Conservation (phyloP, 2,113 vertebrate species). For the Rousettus leschenaultii region DNA sequence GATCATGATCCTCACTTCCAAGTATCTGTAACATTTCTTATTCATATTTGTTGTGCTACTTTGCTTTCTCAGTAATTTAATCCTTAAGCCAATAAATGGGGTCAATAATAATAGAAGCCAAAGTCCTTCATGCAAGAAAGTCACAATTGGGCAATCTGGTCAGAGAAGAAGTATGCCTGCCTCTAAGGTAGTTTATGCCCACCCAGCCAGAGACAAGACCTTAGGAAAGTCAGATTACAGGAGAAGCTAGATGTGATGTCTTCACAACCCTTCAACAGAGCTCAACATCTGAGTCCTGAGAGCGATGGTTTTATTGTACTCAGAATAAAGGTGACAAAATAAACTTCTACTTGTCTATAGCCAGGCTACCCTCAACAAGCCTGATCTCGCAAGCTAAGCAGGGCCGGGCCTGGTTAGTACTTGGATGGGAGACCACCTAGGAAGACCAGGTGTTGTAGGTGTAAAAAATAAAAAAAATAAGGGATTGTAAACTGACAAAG, state of each 20-base stretch:
- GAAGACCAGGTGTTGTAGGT: too few species aligned
- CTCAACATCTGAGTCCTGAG: neutral
- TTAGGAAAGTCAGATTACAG: neutral
- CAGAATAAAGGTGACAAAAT: neutral
- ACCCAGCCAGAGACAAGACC: neutral
- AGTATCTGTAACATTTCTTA: neutral
- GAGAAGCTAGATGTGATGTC: neutral
- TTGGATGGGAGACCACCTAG: too few species aligned
- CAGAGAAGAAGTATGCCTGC: neutral
- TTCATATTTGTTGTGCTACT: neutral
- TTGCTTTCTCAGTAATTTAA: neutral
- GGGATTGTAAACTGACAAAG: too few species aligned
- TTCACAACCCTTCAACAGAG: neutral
- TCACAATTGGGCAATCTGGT: neutral
- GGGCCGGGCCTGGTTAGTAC: too few species aligned
- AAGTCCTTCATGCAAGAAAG: neutral
- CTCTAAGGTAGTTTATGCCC: neutral
- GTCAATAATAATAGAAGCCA: neutral
- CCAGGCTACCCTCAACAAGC: too few species aligned
- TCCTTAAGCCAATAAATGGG: constrained; percentile 2
- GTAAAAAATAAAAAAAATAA: too few species aligned
- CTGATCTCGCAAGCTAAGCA: too few species aligned
- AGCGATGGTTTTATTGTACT: neutral
- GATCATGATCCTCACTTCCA: neutral
- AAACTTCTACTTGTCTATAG: neutral